These are phyloP conservation scores for Habroteleia sp. DNA, from an alignment of 2,888 invertebrate species.

Conservation along the genomic window DNA sequence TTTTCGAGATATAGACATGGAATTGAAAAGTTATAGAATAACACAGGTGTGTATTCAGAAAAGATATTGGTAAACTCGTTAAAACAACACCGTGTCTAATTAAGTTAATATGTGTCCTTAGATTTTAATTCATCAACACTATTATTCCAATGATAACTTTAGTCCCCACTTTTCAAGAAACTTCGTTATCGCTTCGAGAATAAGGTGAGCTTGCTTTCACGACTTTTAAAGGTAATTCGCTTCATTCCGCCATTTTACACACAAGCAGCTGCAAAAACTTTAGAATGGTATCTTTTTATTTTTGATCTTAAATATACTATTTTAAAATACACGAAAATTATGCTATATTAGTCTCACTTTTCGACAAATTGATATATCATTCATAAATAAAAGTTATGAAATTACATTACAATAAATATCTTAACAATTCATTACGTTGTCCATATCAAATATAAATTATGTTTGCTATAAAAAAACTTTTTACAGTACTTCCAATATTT, in stretches of 20 bases:
- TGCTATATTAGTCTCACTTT: neutral
- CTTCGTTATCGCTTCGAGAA: conserved; percentile 52
- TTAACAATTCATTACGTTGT: too few species aligned
- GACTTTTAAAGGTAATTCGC: conserved; percentile 57
- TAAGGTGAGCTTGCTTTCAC: conserved; percentile 53
- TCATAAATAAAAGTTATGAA: too few species aligned
- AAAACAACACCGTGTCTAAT: conserved; percentile 58
- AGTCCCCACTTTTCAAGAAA: conserved; percentile 56
- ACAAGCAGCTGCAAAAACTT: conserved; percentile 56
- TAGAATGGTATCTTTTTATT: conserved; percentile 35
- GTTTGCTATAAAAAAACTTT: too few species aligned
- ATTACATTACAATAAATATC: too few species aligned
- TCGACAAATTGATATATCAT: conserved; percentile 2
- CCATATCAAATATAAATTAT: too few species aligned
- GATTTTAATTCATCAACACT: conserved; percentile 57
- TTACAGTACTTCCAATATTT: too few species aligned
- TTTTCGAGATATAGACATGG: conserved; percentile 21
- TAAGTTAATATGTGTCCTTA: conserved; percentile 52
- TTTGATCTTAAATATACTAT: conserved; percentile 27
- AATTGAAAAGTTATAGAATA: conserved; percentile 43
- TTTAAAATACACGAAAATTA: conserved; percentile 7
- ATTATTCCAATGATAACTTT: conserved; percentile 55
- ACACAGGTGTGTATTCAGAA: conserved; percentile 35
- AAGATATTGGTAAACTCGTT: conserved; percentile 55
- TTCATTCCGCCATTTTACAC: conserved; percentile 58